phyloP scores from a whole-genome alignment of 2,888 invertebrate species.

The Apoda limacodes region DNA sequence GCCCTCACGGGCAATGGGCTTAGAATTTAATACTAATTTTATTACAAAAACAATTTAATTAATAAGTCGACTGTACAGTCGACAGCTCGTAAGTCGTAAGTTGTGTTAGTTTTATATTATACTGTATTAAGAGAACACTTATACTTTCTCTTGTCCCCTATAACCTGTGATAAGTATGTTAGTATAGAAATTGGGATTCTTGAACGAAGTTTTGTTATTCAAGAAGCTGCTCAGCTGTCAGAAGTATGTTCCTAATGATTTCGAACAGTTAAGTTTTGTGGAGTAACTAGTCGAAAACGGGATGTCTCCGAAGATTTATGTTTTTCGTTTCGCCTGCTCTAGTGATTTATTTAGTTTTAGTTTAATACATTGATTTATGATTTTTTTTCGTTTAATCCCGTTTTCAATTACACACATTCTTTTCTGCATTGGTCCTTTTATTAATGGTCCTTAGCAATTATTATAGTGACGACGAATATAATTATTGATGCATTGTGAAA shows the following conservation, averaged over 20 bases:
- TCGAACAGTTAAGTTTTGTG: slow-evolving; percentile 38
- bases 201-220: slow-evolving; percentile 36
- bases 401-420: slow-evolving; percentile 10
- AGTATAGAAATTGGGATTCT: slow-evolving; percentile 59
- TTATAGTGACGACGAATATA: slow-evolving; percentile 15
- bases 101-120: slow-evolving; percentile 47
- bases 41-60: slow-evolving; percentile 35
- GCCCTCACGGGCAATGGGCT: slow-evolving; percentile 55
- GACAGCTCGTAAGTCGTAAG: slow-evolving; percentile 42
- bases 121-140: slow-evolving; percentile 63
- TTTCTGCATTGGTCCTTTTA: slow-evolving; percentile 21
- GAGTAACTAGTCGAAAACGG: slow-evolving; percentile 50
- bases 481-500: slow-evolving; percentile 29
- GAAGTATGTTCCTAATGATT: slow-evolving; percentile 60
- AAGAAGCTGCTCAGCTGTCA: slow-evolving; percentile 59
- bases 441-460: slow-evolving; percentile 9
- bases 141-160: slow-evolving; percentile 68
- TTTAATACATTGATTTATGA: slow-evolving; percentile 24
- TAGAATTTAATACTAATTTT: slow-evolving; percentile 45
- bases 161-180: slow-evolving; percentile 70
- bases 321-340: slow-evolving; percentile 43
- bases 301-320: slow-evolving; percentile 31
- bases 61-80: slow-evolving; percentile 24
- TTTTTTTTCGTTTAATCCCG: slow-evolving; percentile 34
- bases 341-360: slow-evolving; percentile 37